Percentiles rank a stretch among this genome's conserved stretches.
Conservation (phyloP, 2,888 invertebrate genomes). For the Orthosia cruda region DNA sequence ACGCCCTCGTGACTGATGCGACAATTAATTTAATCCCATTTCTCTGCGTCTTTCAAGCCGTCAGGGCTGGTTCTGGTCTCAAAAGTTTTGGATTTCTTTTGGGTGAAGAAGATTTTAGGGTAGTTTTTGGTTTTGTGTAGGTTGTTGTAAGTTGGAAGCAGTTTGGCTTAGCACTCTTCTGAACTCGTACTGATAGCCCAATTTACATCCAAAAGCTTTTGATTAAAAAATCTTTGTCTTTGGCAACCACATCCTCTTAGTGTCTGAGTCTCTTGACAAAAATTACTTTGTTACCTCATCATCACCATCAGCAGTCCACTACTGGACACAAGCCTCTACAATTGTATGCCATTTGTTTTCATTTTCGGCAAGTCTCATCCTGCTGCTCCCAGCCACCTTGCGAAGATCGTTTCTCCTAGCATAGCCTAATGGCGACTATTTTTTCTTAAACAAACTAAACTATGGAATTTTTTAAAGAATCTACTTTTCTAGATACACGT, state of each 20-base stretch:
- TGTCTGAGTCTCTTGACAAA: background rate
- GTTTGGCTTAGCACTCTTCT: background rate
- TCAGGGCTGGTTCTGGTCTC: slow-evolving; percentile 81
- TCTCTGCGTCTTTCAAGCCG: slow-evolving; percentile 89
- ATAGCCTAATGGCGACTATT: too few species aligned
- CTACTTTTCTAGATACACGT: background rate
- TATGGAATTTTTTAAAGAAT: background rate
- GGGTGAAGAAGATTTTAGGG: slow-evolving; percentile 6
- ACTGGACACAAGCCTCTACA: too few species aligned
- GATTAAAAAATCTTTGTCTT: background rate
- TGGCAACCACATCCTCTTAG: background rate
- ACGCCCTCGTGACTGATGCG: slow-evolving; percentile 92
- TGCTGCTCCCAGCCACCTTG: too few species aligned
- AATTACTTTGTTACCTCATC: background rate
- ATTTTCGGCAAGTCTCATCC: too few species aligned
- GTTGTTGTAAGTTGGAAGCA: background rate
- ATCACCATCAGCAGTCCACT: too few species aligned
- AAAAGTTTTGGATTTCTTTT: slow-evolving; percentile 30
- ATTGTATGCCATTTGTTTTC: too few species aligned
- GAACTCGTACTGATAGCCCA: background rate
- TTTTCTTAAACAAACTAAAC: too few species aligned
- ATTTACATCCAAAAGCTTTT: too few species aligned
- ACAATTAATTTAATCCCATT: slow-evolving; percentile 92
- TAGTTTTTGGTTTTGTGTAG: background rate
- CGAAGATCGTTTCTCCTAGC: too few species aligned